phyloP scores from a whole-genome alignment of 2,888 invertebrate species.

The Psylliodes chrysocephalus region DNA sequence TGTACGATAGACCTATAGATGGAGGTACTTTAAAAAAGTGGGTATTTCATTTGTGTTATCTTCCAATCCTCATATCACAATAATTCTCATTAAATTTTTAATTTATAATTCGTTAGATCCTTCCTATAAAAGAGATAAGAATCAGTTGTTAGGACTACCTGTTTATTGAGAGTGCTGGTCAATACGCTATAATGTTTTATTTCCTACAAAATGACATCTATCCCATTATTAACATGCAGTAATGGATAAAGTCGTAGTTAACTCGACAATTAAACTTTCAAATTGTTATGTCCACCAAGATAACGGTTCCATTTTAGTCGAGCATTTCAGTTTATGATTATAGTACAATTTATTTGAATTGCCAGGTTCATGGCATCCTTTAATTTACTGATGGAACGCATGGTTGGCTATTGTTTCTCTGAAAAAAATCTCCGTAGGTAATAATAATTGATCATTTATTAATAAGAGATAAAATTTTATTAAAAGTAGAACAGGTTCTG shows the following conservation, averaged over 20 bases:
- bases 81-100: conserved; percentile 2
- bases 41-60: no score
- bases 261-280: conserved; percentile 62
- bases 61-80: no score
- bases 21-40: no score
- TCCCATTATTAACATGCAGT: conserved; percentile 58
- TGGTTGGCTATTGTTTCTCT: conserved; percentile 3
- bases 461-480: background rate
- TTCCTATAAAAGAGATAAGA: conserved; percentile 11
- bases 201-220: conserved; percentile 28
- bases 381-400: conserved; percentile 47
- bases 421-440: background rate
- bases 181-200: conserved; percentile 39
- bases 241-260: conserved; percentile 60
- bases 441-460: no score
- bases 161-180: conserved; percentile 21
- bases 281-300: conserved; percentile 59
- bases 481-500: background rate
- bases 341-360: conserved; percentile 58
- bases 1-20: no score
- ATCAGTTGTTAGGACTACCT: conserved; percentile 19
- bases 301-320: conserved; percentile 58
- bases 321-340: conserved; percentile 61
- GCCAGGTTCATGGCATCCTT: conserved; percentile 46
- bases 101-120: conserved; percentile 4